These are phyloP conservation scores for Drosophila buzzatii DNA, from an alignment of 2,888 invertebrate genomes.

Conservation along the genomic window DNA sequence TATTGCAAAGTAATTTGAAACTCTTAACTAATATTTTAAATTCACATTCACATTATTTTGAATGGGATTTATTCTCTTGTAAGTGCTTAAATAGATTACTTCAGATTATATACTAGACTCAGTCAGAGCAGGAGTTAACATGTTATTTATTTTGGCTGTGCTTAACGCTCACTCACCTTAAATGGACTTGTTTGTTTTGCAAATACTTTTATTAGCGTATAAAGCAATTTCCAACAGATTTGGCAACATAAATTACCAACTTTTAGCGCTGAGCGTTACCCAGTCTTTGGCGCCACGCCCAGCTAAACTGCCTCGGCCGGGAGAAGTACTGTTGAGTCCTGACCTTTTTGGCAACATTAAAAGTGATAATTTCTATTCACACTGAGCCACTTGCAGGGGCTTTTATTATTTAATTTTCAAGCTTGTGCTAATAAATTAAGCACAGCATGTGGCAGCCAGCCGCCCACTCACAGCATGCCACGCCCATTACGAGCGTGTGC, in stretches of 20 bases:
- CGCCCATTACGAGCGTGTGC: conserved; percentile 31
- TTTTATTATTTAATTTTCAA: conserved; percentile 77
- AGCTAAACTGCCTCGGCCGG: conserved; percentile 27
- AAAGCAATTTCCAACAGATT: conserved; percentile 75
- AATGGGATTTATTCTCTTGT: background rate
- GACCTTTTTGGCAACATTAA: conserved; percentile 80
- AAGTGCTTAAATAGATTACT: conserved; percentile 11
- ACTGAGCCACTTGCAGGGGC: conserved; percentile 69
- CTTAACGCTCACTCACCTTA: conserved; percentile 39
- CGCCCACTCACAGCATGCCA: conserved; percentile 43
- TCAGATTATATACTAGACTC: conserved; percentile 4
- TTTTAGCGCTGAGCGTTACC: conserved; percentile 24
- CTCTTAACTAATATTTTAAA: background rate
- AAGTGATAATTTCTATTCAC: conserved; percentile 76
- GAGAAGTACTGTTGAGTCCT: conserved; percentile 41
- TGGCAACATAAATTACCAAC: conserved; percentile 72
- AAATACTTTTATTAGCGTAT: conserved; percentile 67
- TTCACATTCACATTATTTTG: background rate
- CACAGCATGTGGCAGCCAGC: conserved; percentile 60
- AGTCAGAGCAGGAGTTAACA: background rate
- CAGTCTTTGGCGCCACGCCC: conserved; percentile 57
- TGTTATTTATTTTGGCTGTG: conserved; percentile 14
- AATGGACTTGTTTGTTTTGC: conserved; percentile 53
- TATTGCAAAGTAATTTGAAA: background rate
- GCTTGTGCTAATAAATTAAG: conserved; percentile 73